Conservation (phyloP, 2,113 vertebrate genomes). For the Grallaria varia region DNA sequence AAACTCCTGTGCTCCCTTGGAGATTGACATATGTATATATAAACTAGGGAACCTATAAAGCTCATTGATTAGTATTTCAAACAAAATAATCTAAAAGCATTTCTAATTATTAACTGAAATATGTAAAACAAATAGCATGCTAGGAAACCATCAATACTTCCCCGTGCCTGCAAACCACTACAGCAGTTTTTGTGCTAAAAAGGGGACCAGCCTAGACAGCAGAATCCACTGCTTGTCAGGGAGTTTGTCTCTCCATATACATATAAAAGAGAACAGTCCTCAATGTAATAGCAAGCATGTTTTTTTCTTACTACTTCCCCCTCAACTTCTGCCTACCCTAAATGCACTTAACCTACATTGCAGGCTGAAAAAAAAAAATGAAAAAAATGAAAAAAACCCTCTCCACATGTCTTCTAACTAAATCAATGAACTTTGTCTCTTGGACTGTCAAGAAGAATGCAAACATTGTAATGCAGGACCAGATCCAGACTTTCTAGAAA, state of each 20-base stretch:
- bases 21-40: neutral
- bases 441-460: neutral
- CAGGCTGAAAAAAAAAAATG: neutral
- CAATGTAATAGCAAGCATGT: neutral
- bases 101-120: conserved; percentile 46
- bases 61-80: conserved; percentile 30
- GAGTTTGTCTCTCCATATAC: neutral
- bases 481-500: neutral
- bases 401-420: neutral
- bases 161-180: neutral
- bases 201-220: neutral
- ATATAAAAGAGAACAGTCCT: neutral
- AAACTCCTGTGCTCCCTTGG: neutral
- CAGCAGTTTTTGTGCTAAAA: conserved; percentile 24
- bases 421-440: neutral
- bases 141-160: neutral
- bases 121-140: neutral
- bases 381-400: neutral
- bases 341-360: neutral
- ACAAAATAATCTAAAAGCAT: neutral
- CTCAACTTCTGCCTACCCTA: neutral
- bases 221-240: neutral
- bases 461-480: neutral
- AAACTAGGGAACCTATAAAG: neutral
- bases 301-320: neutral